Evolutionary conservation across 2,888 invertebrate species (phyloP).

Genomic region (Ophraella communa): DNA sequence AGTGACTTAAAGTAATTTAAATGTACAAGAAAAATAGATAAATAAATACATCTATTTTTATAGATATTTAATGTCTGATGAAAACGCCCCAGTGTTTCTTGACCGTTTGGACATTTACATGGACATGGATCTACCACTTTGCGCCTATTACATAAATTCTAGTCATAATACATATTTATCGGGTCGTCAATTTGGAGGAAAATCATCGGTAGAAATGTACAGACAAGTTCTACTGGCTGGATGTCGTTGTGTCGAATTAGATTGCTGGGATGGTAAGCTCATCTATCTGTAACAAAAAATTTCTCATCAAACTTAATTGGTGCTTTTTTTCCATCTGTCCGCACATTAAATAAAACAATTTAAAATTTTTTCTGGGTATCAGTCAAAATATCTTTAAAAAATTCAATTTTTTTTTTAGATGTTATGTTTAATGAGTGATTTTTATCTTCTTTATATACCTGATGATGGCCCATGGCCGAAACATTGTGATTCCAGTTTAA

Average conservation of each 20-base stretch:
- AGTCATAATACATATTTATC: constrained; percentile 95
- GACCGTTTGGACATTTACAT: constrained; percentile 96
- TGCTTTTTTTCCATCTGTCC: too few species aligned
- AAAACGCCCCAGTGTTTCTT: constrained; percentile 98
- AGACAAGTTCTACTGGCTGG: constrained; percentile 95
- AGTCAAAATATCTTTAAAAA: too few species aligned
- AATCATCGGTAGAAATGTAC: constrained; percentile 99
- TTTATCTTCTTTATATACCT: too few species aligned
- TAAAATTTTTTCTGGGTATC: too few species aligned
- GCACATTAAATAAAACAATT: too few species aligned
- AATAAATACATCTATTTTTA: constrained; percentile 19
- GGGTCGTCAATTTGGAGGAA: constrained; percentile 97
- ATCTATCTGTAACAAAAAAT: too few species aligned
- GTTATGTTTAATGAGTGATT: too few species aligned
- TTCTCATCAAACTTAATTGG: too few species aligned
- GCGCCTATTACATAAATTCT: constrained; percentile 99
- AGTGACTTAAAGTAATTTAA: too few species aligned
- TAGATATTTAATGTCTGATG: constrained; percentile 97
- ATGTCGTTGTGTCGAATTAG: constrained; percentile 97
- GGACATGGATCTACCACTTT: constrained; percentile 99
- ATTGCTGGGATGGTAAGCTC: constrained; percentile 95
- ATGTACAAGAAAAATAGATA: too few species aligned
- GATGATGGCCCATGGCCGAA: too few species aligned
- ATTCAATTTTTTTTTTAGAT: neutral
- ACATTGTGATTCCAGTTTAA: too few species aligned